Evolutionary conservation across 2,888 invertebrate species (phyloP), one percentile per base, ranked within the genome.

Genomic region (Amphipoea oculea): DNA sequence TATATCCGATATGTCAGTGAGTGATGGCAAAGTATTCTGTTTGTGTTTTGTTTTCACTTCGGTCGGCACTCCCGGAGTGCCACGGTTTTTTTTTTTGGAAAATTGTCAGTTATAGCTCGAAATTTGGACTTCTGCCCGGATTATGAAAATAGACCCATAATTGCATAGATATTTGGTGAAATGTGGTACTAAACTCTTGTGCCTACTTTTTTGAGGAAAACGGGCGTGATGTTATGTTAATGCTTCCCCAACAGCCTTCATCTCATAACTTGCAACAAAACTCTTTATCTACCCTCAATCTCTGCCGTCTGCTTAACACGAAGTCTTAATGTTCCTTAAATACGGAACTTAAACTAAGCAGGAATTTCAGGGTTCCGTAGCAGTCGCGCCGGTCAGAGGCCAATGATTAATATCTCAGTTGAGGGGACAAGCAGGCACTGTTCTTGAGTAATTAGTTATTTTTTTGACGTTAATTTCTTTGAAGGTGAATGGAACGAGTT

Each of bases 241-340:
- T 75, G 48, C 63, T 48, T 20, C 57, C 6, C 20, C 7, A 74
- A 73, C 17, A 73, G 70, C 73, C 48, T 54, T 67, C 63, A 70
- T 79, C 83, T 85, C 71, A 36, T 87, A 68, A 79, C 86, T 90
- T 90, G 83, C 6, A 5, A 54, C 89, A 88, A 84, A 51, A 75
- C 77, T 29, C 78, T 79, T 90, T 95, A 96, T 96, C 96, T 94
- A 92, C 96, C 96, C 95, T 93, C 92, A 90, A 96, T 96, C 95
- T 93, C 14, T 51, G 78, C 83, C 82, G 86, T 90, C 92, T 92
- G 93, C 92, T 93, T 93, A 94, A 94, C 96, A 95, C 95, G 94
- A 91, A 93, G 93, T 93, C 93, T 94, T 95, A 95, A 95, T 93
- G 94, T 86, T 87, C 88, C 90, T 88, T 91, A 89, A 87, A 90